These are phyloP conservation scores for Tamandua tetradactyla DNA, from an alignment of 2,797 vertebrate species.

Conservation along the genomic window DNA sequence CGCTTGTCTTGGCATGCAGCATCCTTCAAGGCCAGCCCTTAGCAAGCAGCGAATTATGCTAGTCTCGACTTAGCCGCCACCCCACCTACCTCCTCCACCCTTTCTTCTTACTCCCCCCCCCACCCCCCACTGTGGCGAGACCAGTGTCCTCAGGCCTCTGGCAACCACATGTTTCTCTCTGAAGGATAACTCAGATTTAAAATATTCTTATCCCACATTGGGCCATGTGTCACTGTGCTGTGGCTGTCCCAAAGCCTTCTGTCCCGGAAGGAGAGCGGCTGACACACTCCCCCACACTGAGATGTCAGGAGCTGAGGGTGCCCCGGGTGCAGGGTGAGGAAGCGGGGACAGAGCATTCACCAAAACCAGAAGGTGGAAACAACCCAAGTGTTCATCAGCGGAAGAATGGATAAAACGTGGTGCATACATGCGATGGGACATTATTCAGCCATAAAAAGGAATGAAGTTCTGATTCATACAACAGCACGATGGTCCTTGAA, in stretches of 20 bases:
- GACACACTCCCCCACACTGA: not conserved
- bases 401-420: too few species aligned
- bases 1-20: not conserved
- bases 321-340: not conserved
- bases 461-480: too few species aligned
- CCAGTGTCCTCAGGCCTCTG: not conserved
- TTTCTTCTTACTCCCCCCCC: not conserved
- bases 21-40: not conserved
- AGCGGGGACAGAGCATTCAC: not conserved
- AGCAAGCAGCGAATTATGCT: too few species aligned
- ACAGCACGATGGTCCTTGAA: too few species aligned
- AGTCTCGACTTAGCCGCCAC: not conserved
- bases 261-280: not conserved
- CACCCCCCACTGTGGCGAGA: not conserved
- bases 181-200: constrained; percentile 35
- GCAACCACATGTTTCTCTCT: not conserved
- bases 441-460: too few species aligned
- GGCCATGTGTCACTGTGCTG: not conserved
- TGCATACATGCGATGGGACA: too few species aligned
- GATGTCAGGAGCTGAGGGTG: not conserved
- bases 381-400: too few species aligned
- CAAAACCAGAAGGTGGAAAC: too few species aligned
- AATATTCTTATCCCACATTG: not conserved
- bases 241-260: not conserved
- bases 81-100: not conserved